phyloP scores from a whole-genome alignment of 2,113 vertebrate genomes.

The Solenodon paradoxus region DNA sequence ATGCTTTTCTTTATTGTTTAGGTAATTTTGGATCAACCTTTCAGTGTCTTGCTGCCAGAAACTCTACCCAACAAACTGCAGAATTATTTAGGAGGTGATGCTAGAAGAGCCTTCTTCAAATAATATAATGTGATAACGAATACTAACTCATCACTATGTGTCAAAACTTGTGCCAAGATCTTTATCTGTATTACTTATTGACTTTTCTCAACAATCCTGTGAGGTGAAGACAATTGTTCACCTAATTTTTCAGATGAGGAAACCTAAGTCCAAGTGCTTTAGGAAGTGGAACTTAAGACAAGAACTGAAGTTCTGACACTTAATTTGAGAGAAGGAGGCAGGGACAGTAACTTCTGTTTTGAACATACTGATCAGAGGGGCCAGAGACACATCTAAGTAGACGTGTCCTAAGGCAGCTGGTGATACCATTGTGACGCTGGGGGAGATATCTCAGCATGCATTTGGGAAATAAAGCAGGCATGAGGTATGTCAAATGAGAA shows the following conservation, averaged over 20 bases:
- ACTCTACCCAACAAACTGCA: background rate
- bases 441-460: too few relatives aligned
- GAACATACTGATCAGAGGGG: background rate
- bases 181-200: background rate
- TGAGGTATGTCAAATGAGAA: background rate
- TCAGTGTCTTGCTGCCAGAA: background rate
- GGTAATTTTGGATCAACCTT: background rate
- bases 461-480: background rate
- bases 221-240: background rate
- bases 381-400: background rate
- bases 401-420: background rate
- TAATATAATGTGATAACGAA: background rate
- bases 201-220: background rate
- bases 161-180: background rate
- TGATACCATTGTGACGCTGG: too few relatives aligned
- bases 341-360: background rate
- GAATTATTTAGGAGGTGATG: background rate
- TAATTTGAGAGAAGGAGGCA: background rate
- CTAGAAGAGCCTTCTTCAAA: background rate
- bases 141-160: background rate
- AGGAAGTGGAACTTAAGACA: background rate
- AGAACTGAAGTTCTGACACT: background rate
- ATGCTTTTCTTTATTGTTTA: background rate
- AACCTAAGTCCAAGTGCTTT: background rate
- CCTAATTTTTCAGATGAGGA: background rate